These are phyloP conservation scores for Cylloceria caligata DNA, from an alignment of 2,888 invertebrate species.

Conservation along the genomic window DNA sequence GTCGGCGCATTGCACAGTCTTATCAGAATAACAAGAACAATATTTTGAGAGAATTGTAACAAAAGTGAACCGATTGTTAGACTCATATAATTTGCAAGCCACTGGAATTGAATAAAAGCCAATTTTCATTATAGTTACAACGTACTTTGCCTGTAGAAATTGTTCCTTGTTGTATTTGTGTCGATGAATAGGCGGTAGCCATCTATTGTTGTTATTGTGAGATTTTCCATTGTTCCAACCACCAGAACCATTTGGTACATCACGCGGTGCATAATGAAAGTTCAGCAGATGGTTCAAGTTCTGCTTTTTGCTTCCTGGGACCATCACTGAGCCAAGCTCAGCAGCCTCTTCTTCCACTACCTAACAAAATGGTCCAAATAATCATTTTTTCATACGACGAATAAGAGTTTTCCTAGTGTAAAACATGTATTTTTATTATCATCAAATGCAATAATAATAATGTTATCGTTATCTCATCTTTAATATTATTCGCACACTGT, in stretches of 20 bases:
- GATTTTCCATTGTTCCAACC: constrained; percentile 78
- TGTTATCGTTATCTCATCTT: too few relatives aligned
- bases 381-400: not conserved
- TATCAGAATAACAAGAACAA: too few relatives aligned
- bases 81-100: too few relatives aligned
- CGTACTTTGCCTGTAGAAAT: constrained; percentile 96
- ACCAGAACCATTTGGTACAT: constrained; percentile 83
- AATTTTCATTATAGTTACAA: not conserved
- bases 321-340: constrained; percentile 94
- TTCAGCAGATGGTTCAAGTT: constrained; percentile 97
- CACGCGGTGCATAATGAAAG: constrained; percentile 92
- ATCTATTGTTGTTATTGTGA: constrained; percentile 79
- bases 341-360: constrained; percentile 86
- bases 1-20: too few relatives aligned
- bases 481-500: too few relatives aligned
- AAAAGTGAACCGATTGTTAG: too few relatives aligned
- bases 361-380: constrained; percentile 71
- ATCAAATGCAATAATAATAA: too few relatives aligned
- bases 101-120: too few relatives aligned
- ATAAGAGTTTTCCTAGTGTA: not conserved
- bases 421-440: too few relatives aligned
- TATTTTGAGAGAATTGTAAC: too few relatives aligned
- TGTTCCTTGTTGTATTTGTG: constrained; percentile 96
- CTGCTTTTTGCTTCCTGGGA: constrained; percentile 95
- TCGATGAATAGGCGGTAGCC: constrained; percentile 85